phyloP scores from a whole-genome alignment of 92 coral and sea anemone genomes.

The Epizoanthus fatuus region DNA sequence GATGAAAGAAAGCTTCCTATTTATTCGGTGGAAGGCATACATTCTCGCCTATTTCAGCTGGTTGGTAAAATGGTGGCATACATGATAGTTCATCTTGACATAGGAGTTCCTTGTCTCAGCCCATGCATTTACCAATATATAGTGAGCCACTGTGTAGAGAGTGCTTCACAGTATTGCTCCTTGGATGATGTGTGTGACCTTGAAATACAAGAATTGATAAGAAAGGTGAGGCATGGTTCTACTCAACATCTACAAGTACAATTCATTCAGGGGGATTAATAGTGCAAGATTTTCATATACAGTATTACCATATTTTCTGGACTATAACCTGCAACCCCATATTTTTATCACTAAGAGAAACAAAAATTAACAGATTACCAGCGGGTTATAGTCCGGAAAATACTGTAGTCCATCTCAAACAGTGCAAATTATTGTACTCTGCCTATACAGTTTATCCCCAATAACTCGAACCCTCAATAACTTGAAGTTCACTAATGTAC shows the following conservation, averaged over 20 bases:
- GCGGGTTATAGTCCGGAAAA: too few relatives aligned
- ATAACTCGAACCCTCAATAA: too few relatives aligned
- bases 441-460: too few relatives aligned
- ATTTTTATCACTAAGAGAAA: too few relatives aligned
- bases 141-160: constrained; percentile 9
- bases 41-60: constrained; percentile 28
- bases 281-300: too few relatives aligned
- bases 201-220: constrained; percentile 13
- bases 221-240: constrained; percentile 16
- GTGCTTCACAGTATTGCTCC: not conserved
- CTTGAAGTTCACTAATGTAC: too few relatives aligned
- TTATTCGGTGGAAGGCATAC: constrained; percentile 31
- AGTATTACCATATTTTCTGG: not conserved
- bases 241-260: not conserved
- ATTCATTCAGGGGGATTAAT: not conserved
- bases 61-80: constrained; percentile 42
- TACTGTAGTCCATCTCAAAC: too few relatives aligned
- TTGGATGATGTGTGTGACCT: constrained; percentile 17
- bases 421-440: too few relatives aligned
- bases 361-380: too few relatives aligned
- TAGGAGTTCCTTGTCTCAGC: constrained; percentile 30
- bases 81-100: constrained; percentile 46
- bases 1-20: constrained; percentile 34
- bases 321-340: too few relatives aligned
- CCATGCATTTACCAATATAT: constrained; percentile 31